A percentile compares a stretch with the other conserved stretches of the same genome.
These are phyloP conservation scores for Melanostoma scalare DNA, from an alignment of 2,888 invertebrate genomes.

Conservation along the genomic window DNA sequence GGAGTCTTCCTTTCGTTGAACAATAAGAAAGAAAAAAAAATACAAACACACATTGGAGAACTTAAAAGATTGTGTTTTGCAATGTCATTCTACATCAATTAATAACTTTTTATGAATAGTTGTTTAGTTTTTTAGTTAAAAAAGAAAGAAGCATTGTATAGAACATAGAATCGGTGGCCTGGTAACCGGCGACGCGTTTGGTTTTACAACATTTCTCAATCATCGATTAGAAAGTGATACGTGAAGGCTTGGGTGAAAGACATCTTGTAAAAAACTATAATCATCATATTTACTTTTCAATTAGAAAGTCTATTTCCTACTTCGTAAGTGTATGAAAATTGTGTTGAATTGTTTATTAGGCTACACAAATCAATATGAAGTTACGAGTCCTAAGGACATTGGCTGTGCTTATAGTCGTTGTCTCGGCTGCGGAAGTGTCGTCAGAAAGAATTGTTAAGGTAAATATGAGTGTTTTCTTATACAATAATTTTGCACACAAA, in stretches of 20 bases:
- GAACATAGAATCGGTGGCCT: too few species aligned
- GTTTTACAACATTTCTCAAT: constrained; percentile 4
- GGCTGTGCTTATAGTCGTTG: constrained; percentile 2
- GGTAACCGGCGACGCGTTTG: neutral
- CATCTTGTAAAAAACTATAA: neutral
- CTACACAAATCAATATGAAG: constrained; percentile 4
- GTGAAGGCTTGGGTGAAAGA: constrained; percentile 41
- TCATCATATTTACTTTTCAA: constrained; percentile 20
- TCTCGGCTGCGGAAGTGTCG: constrained; percentile 14
- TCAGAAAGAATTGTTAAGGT: constrained; percentile 44
- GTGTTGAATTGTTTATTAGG: too few species aligned
- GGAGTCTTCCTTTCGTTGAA: neutral
- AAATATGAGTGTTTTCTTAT: neutral
- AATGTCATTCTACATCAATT: neutral
- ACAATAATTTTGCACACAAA: too few species aligned
- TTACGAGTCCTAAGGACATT: neutral
- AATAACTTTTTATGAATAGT: too few species aligned
- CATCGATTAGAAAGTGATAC: constrained; percentile 16
- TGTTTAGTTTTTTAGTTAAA: too few species aligned
- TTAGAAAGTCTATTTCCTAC: constrained; percentile 26
- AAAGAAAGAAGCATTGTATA: too few species aligned
- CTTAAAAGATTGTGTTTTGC: neutral
- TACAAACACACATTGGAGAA: neutral
- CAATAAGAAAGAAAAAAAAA: constrained; percentile 5
- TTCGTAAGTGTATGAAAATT: too few species aligned